Evolutionary conservation across 2,797 vertebrate species (phyloP).

Genomic region (Triplophysa bombifrons): DNA sequence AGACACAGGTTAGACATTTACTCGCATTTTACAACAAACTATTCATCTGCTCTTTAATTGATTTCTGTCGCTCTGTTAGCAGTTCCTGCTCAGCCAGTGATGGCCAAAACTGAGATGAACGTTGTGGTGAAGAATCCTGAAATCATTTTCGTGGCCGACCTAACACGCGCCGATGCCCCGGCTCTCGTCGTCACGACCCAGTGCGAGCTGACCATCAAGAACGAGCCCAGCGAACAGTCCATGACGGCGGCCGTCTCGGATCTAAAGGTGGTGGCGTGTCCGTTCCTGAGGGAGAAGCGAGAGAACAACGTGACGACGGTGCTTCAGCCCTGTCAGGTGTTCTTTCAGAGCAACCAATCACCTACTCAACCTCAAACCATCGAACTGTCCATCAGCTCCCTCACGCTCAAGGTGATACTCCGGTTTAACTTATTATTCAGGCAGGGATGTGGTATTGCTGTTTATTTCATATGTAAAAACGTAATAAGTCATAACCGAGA

Average conservation of each 20-base stretch:
- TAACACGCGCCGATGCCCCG: slow-evolving; percentile 91
- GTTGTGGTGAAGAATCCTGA: slow-evolving; percentile 90
- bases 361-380: slow-evolving; percentile 78
- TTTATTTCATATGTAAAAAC: not conserved
- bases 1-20: slow-evolving; percentile 76
- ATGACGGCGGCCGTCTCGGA: slow-evolving; percentile 88
- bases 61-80: slow-evolving; percentile 50
- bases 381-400: slow-evolving; percentile 85
- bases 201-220: slow-evolving; percentile 87
- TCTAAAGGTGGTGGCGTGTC: slow-evolving; percentile 90
- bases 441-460: not conserved
- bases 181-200: slow-evolving; percentile 91
- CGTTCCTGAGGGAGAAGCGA: slow-evolving; percentile 87
- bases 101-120: slow-evolving; percentile 85
- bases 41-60: not conserved
- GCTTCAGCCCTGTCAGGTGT: slow-evolving; percentile 91
- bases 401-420: slow-evolving; percentile 86
- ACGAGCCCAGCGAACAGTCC: slow-evolving; percentile 72
- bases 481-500: not conserved
- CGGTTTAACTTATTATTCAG: not conserved
- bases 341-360: slow-evolving; percentile 80
- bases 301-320: slow-evolving; percentile 87
- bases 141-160: slow-evolving; percentile 95
- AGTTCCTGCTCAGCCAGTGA: slow-evolving; percentile 70
- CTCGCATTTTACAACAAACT: not conserved